Base-by-base conservation (phyloP, 1,140 invertebrate species). In the Drosophila ananassae region DNA sequence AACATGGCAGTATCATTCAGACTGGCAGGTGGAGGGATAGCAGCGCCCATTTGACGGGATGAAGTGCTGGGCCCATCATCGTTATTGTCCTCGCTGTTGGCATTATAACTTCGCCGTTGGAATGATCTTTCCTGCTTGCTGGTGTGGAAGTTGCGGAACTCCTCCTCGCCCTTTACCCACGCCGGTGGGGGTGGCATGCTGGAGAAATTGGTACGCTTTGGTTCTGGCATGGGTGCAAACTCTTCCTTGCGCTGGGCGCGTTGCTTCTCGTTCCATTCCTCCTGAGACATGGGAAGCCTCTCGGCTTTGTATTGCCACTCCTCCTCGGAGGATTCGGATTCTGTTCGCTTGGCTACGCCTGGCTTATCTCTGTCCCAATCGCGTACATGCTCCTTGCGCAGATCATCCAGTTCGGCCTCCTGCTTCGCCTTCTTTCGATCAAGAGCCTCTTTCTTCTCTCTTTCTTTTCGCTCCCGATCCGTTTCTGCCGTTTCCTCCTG, bases 201-300 rank as follows among this genome's bases (percentile, higher is more conserved):
- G 71, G 54, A 91, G 44, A 92, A 92, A 34, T 92, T 83, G 64
- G 73, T 80, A 34, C 89, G 63, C 60, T 79, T 84, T 0, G 24
- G 32, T 21, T 92, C 77, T 12, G 83, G 68, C n/a, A 74, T 50
- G 4, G 95, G 95, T 1, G 95, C 96, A 91, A 97, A 97, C 90
- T 97, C 95, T 5, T 93, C 58, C 8, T 92, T 92, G 61, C 96
- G 93, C 79, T 96, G 94, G 64, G 92, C 91, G 55, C 96, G 93
- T 89, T 96, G 94, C 78, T 96, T 95, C 59, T 96, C 93, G 9
- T 96, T 94, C 95, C 96, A 97, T 92, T 97, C 95, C 90, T 96
- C 95, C 93, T 97, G 96, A 0, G 94, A 94, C 94, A 96, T 95
- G 8, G 89, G 90, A 41, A 85, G 54, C 63, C 94, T 92, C 73